A percentile compares a stretch with the other conserved stretches of the same genome.
Evolutionary conservation across 2,113 vertebrate genomes (phyloP).

Genomic region (Thamnaconus septentrionalis): DNA sequence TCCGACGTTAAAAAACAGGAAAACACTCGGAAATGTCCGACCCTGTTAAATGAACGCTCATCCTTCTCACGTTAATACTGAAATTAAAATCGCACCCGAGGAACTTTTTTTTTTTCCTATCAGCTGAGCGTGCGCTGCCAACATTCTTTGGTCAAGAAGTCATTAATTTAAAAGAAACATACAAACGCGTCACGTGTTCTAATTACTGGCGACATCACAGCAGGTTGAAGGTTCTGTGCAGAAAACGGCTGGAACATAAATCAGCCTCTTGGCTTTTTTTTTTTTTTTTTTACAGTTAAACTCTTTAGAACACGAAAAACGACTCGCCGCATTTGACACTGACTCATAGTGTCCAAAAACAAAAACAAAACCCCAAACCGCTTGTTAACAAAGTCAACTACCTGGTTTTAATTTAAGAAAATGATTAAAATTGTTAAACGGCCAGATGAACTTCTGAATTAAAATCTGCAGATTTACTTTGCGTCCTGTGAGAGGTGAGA

Average conservation of each 20-base stretch:
- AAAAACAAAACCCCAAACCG: too few relatives aligned
- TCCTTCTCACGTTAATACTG: not conserved
- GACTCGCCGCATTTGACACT: not conserved
- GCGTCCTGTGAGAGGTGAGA: too few relatives aligned
- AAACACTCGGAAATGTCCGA: constrained; percentile 53
- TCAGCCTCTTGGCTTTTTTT: not conserved
- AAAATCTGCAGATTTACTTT: too few relatives aligned
- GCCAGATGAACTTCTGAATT: too few relatives aligned
- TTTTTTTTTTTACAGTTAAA: too few relatives aligned
- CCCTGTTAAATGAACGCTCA: not conserved
- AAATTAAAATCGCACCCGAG: too few relatives aligned
- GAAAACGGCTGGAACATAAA: constrained; percentile 24
- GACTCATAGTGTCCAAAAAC: not conserved
- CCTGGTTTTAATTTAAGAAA: too few relatives aligned
- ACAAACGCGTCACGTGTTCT: constrained; percentile 6
- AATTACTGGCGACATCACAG: constrained; percentile 2
- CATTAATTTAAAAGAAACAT: constrained; percentile 2
- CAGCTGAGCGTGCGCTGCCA: constrained; percentile 17
- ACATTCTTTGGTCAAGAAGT: constrained; percentile 74
- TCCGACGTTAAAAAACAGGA: constrained; percentile 32
- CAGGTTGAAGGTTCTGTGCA: not conserved
- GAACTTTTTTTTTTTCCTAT: constrained; percentile 5
- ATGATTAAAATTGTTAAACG: too few relatives aligned
- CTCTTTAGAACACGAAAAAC: too few relatives aligned
- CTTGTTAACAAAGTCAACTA: too few relatives aligned